phyloP scores from a whole-genome alignment of 1,140 invertebrate genomes.

The Antheraea mylitta region DNA sequence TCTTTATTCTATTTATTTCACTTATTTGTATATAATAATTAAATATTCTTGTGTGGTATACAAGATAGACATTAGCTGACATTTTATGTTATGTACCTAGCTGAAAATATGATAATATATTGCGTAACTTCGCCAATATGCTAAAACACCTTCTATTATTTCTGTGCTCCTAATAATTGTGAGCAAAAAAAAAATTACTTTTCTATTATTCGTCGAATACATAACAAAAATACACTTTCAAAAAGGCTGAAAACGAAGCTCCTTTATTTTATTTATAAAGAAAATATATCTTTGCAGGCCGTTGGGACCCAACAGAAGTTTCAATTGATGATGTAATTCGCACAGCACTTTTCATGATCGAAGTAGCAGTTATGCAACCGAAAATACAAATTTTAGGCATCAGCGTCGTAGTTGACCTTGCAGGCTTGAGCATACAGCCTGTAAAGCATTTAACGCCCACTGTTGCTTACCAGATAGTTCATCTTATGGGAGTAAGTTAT shows the following conservation, averaged over 20 bases:
- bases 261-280: too few species aligned
- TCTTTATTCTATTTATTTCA: not conserved
- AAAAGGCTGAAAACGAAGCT: too few species aligned
- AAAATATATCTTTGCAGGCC: slow-evolving; percentile 67
- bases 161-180: not conserved
- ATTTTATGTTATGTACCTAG: not conserved
- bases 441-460: slow-evolving; percentile 80
- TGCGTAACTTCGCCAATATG: not conserved
- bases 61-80: not conserved
- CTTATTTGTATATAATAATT: too few species aligned
- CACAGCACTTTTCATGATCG: slow-evolving; percentile 83
- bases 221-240: too few species aligned
- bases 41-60: too few species aligned
- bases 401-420: slow-evolving; percentile 86
- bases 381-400: slow-evolving; percentile 86
- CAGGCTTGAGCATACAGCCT: slow-evolving; percentile 83
- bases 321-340: slow-evolving; percentile 85
- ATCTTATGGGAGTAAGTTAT: slow-evolving; percentile 56
- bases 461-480: slow-evolving; percentile 56
- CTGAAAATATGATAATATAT: not conserved
- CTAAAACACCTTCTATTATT: not conserved
- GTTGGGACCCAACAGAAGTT: slow-evolving; percentile 84
- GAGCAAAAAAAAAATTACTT: not conserved
- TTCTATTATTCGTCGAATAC: not conserved
- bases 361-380: slow-evolving; percentile 86